Conservation (phyloP, 2,113 vertebrate genomes). For the Alexandromys fortis region DNA sequence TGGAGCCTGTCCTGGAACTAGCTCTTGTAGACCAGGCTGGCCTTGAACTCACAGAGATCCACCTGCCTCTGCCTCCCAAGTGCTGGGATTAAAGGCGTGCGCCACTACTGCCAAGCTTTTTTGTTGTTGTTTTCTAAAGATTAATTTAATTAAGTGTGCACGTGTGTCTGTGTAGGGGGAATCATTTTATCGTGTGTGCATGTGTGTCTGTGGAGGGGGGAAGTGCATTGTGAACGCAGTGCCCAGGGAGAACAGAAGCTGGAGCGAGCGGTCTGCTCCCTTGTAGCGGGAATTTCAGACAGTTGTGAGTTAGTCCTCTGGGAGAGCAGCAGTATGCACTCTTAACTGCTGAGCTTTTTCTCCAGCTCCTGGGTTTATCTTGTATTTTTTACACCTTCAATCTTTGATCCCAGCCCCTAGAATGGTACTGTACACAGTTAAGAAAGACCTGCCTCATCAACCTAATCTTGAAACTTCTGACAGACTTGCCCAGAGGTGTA, state of each 20-base stretch:
- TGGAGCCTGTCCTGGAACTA: too few relatives aligned
- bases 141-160: background rate
- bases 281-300: background rate
- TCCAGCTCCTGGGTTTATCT: background rate
- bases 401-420: background rate
- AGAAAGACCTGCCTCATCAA: background rate
- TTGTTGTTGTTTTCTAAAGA: background rate
- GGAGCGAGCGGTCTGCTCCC: background rate
- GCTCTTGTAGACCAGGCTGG: too few relatives aligned
- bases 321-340: background rate
- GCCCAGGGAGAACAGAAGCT: background rate
- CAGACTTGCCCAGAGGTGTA: background rate
- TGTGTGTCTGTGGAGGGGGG: too few relatives aligned
- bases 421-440: background rate
- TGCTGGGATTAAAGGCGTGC: too few relatives aligned
- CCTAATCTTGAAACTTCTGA: background rate
- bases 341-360: background rate
- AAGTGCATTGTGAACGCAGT: too few relatives aligned
- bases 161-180: too few relatives aligned
- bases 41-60: too few relatives aligned
- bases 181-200: too few relatives aligned
- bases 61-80: too few relatives aligned
- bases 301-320: too few relatives aligned
- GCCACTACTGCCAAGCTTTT: too few relatives aligned
- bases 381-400: too few relatives aligned